Evolutionary conservation across 1,140 invertebrate species (phyloP).

Genomic region (Ceratosolen solmsi): DNA sequence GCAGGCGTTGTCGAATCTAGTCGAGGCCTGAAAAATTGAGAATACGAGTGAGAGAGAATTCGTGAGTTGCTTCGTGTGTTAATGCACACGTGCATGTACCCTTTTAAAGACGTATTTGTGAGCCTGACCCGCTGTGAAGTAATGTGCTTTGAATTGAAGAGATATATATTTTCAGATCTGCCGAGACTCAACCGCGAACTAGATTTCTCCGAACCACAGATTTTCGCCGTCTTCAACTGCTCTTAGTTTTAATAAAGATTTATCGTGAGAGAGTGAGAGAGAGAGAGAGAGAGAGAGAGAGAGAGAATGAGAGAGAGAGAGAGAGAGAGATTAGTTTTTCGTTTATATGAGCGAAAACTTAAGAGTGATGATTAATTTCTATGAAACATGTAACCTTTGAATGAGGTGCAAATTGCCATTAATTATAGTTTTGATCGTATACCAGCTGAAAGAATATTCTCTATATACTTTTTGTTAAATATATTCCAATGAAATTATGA

Average conservation of each 20-base stretch:
- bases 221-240: neutral
- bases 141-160: neutral
- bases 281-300: too few species aligned
- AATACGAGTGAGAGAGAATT: neutral
- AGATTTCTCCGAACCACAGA: neutral
- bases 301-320: too few species aligned
- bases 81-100: neutral
- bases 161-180: conserved; percentile 12
- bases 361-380: too few species aligned
- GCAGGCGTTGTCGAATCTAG: conserved; percentile 16
- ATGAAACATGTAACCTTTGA: too few species aligned
- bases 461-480: too few species aligned
- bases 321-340: too few species aligned
- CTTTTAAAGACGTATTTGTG: neutral
- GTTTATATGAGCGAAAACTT: too few species aligned
- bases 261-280: neutral
- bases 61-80: neutral
- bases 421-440: too few species aligned
- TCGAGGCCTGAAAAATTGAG: neutral
- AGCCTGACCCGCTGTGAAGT: neutral
- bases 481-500: too few species aligned
- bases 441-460: too few species aligned
- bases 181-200: neutral
- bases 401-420: too few species aligned
- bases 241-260: conserved; percentile 1